phyloP scores from a whole-genome alignment of 2,888 invertebrate genomes.

The Norana najaformis region DNA sequence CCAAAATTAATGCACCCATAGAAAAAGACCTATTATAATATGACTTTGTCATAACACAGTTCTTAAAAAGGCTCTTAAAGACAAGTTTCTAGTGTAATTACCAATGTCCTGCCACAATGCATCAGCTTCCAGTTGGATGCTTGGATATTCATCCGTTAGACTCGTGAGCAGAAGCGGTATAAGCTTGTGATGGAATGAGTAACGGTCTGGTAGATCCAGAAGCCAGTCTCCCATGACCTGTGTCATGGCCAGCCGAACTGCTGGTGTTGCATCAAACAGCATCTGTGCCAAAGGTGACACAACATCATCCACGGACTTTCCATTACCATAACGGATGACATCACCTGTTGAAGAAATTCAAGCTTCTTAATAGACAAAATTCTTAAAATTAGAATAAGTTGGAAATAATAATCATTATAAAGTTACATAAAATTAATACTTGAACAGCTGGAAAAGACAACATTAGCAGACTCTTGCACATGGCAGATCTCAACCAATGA shows the following conservation, averaged over 20 bases:
- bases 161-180: conserved; percentile 83
- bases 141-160: conserved; percentile 78
- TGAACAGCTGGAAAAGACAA: too few species aligned
- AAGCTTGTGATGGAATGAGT: conserved; percentile 84
- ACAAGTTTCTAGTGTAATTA: too few species aligned
- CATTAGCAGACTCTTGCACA: too few species aligned
- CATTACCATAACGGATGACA: conserved; percentile 73
- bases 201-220: conserved; percentile 78
- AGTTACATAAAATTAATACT: too few species aligned
- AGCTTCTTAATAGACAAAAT: not conserved
- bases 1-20: too few species aligned
- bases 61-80: too few species aligned
- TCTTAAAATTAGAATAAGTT: not conserved
- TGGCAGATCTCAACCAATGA: too few species aligned
- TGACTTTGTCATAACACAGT: too few species aligned
- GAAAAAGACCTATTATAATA: too few species aligned
- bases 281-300: conserved; percentile 82
- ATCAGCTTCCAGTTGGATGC: conserved; percentile 62
- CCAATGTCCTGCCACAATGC: conserved; percentile 62
- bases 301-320: conserved; percentile 74
- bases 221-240: conserved; percentile 76
- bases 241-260: conserved; percentile 77
- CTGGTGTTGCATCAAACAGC: conserved; percentile 80
- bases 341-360: conserved; percentile 57
- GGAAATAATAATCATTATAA: too few species aligned